These are phyloP conservation scores for Drosophila tropicalis DNA, from an alignment of 1,140 invertebrate species.

Conservation along the genomic window DNA sequence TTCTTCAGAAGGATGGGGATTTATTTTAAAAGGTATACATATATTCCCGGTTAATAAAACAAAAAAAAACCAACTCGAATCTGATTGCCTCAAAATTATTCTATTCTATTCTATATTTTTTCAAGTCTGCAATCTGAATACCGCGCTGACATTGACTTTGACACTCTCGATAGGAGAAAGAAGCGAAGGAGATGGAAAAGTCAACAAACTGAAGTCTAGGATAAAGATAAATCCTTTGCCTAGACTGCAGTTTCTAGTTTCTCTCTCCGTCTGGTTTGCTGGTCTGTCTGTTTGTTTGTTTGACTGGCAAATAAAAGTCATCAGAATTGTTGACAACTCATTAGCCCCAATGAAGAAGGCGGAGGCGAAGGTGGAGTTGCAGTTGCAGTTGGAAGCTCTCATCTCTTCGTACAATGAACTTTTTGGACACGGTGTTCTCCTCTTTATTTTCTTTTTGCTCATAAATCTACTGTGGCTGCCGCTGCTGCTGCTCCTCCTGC, in stretches of 20 bases:
- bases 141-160: conserved; percentile 47
- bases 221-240: conserved; percentile 31
- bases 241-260: background rate
- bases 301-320: conserved; percentile 52
- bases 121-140: conserved; percentile 6
- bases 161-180: conserved; percentile 22
- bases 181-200: background rate
- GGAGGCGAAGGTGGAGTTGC: conserved; percentile 4
- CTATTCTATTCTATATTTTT: no score
- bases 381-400: conserved; percentile 10
- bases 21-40: no score
- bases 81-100: no score
- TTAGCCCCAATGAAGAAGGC: conserved; percentile 42
- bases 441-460: conserved; percentile 55
- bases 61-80: no score
- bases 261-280: background rate
- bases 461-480: conserved; percentile 66
- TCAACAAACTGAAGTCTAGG: conserved; percentile 41
- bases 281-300: conserved; percentile 33
- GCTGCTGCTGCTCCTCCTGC: background rate
- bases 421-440: conserved; percentile 43
- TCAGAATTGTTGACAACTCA: conserved; percentile 70
- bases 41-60: no score
- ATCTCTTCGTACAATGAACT: conserved; percentile 64
- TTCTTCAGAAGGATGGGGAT: no score